Evolutionary conservation across 1,140 invertebrate genomes (phyloP), one percentile per base, ranked within the genome.

Genomic region (Calephelis virginiensis): DNA sequence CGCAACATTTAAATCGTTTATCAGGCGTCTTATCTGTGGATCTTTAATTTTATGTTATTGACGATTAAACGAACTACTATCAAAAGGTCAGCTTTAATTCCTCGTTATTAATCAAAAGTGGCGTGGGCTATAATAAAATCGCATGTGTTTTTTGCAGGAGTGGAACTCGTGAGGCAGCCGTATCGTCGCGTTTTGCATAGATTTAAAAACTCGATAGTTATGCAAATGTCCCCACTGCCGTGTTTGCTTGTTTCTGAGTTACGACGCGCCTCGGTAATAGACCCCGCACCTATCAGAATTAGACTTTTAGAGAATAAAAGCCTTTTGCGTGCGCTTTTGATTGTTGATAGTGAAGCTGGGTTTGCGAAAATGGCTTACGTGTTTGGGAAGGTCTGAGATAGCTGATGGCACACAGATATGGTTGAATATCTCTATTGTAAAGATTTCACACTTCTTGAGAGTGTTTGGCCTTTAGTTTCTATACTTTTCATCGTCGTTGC

Each of bases 201-300:
- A 89, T 89, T 87, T 86, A 89, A 90, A 90, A 90, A 90, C 63
- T 84, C 79, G 86, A 90, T 90, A 88, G 84, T 74, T 78, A 90
- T 90, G 84, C 85, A 81, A 90, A 90, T 88, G 76, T 71, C 71
- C 28, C 71, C 70, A 69, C 73, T 82, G 84, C 81, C 80, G 84
- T 89, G 84, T 89, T 86, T 85, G 80, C 83, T 82, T 82, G 82
- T 81, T 85, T 83, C 82, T 85, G 85, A 86, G 77, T 86, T 86
- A 88, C 85, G 77, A 74, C 76, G 78, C 79, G 77, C 74, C 78
- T 78, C 72, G 70, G 79, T 78, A 56, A 56, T 56, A 56, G 50
- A 56, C 50, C 50, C 69, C 64, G 77, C 73, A 81, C 78, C 76
- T 83, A 83, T 83, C 78, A 78, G 75, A 81, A 73, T 56, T 56